Conservation (phyloP, 2,797 vertebrate genomes). For the Gadopsis marmoratus region DNA sequence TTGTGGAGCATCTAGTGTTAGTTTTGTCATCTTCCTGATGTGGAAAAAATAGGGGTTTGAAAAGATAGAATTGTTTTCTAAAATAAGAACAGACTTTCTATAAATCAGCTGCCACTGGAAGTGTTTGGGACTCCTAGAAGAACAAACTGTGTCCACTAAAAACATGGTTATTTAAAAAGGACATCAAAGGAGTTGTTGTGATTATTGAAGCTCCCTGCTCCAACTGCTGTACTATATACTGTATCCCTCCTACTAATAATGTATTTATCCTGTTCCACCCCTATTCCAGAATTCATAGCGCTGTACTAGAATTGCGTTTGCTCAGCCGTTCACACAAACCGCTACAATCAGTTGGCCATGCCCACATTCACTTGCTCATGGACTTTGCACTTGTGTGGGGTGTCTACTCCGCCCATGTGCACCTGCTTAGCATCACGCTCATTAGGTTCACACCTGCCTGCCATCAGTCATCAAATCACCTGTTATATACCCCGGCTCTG, state of each 20-base stretch:
- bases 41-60: not conserved
- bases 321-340: not conserved
- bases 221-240: constrained; percentile 4
- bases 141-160: not conserved
- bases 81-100: constrained; percentile 3
- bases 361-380: not conserved
- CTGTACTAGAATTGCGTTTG: not conserved
- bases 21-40: constrained; percentile 13
- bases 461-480: too few species aligned
- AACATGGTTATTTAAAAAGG: constrained; percentile 20
- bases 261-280: not conserved
- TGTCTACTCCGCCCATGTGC: too few species aligned
- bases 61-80: constrained; percentile 1
- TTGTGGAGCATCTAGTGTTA: constrained; percentile 8
- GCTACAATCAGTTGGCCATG: not conserved
- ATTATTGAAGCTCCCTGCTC: constrained; percentile 36
- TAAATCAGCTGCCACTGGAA: constrained; percentile 12
- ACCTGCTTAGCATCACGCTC: too few species aligned
- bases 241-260: constrained; percentile 12
- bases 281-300: not conserved
- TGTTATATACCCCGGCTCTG: too few species aligned
- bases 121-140: not conserved
- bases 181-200: constrained; percentile 35
- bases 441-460: too few species aligned
- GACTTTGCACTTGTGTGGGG: not conserved